A percentile compares a stretch with the other conserved stretches of the same genome.
These are phyloP conservation scores for Rhimphoctona megacephalus DNA, from an alignment of 2,888 invertebrate genomes.

Conservation along the genomic window DNA sequence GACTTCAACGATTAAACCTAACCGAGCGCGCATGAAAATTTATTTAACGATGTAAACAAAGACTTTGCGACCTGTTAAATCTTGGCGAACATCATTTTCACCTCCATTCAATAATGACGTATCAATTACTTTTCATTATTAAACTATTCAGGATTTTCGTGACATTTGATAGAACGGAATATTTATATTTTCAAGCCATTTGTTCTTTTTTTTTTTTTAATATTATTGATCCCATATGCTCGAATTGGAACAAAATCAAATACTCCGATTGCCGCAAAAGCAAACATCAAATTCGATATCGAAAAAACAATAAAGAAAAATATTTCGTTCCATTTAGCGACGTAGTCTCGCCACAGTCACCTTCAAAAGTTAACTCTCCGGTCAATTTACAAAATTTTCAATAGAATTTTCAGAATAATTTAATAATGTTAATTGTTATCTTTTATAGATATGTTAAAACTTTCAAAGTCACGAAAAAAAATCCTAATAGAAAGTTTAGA, in stretches of 20 bases:
- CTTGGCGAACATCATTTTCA: not conserved
- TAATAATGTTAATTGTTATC: too few species aligned
- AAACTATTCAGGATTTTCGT: not conserved
- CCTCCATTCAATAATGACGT: not conserved
- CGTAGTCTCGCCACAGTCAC: too few species aligned
- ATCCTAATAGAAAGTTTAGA: too few species aligned
- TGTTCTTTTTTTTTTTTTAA: not conserved
- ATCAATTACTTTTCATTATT: not conserved
- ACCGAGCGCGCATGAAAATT: not conserved
- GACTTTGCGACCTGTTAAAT: not conserved
- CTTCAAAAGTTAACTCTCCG: too few species aligned
- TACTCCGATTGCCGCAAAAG: too few species aligned
- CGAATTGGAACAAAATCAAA: not conserved
- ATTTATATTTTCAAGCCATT: not conserved
- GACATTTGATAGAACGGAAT: not conserved
- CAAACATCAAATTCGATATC: too few species aligned
- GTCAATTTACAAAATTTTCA: too few species aligned
- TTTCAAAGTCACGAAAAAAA: too few species aligned
- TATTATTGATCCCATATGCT: not conserved
- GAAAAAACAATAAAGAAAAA: not conserved
- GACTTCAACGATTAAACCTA: conserved; percentile 34
- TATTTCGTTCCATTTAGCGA: not conserved
- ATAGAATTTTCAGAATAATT: too few species aligned
- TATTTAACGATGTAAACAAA: not conserved
- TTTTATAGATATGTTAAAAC: too few species aligned